These are phyloP conservation scores for Camelus dromedarius DNA, from an alignment of 2,113 vertebrate genomes.

Conservation along the genomic window DNA sequence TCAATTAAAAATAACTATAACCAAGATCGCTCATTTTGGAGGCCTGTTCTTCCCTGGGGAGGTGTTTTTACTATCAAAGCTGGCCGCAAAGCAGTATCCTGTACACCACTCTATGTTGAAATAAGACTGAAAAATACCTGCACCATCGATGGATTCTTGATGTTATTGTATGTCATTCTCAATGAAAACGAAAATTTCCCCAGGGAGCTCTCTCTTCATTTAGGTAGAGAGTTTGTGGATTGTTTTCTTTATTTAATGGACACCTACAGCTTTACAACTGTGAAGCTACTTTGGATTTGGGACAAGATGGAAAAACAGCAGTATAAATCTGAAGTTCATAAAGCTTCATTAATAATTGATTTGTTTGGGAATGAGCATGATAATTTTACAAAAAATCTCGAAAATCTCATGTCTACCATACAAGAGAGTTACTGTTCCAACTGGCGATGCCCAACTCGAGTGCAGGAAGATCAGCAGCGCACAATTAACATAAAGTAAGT, in stretches of 20 bases:
- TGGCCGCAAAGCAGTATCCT: conserved; percentile 93
- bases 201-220: conserved; percentile 90
- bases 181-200: conserved; percentile 92
- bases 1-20: conserved; percentile 93
- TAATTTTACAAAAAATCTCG: conserved; percentile 94
- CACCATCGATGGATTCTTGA: conserved; percentile 95
- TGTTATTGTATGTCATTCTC: conserved; percentile 94
- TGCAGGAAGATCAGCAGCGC: conserved; percentile 89
- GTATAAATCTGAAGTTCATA: conserved; percentile 92
- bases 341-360: conserved; percentile 92
- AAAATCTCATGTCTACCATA: conserved; percentile 93
- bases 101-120: conserved; percentile 93
- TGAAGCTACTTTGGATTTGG: conserved; percentile 96
- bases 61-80: conserved; percentile 93
- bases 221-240: conserved; percentile 93
- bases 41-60: conserved; percentile 94
- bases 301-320: conserved; percentile 94
- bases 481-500: conserved; percentile 92
- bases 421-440: conserved; percentile 93
- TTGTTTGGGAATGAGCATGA: conserved; percentile 95
- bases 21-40: conserved; percentile 93
- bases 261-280: conserved; percentile 93
- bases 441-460: conserved; percentile 89
- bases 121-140: conserved; percentile 95
- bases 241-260: conserved; percentile 95